Evolutionary conservation across 2,797 vertebrate genomes (phyloP), one percentile per base, ranked within the genome.

Genomic region (Lateolabrax maculatus): DNA sequence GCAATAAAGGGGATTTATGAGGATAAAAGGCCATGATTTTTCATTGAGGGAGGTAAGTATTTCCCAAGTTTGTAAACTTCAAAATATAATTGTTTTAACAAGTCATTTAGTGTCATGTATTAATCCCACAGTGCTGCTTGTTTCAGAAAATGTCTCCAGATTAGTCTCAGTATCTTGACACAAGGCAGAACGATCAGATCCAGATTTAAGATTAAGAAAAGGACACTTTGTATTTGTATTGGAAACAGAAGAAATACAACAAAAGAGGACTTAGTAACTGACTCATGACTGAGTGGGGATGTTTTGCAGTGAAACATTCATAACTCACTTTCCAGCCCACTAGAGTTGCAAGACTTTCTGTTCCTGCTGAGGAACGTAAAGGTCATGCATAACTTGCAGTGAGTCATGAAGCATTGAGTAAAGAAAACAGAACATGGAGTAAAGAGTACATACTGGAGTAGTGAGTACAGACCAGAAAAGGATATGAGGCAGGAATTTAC

Each of bases 371-470:
- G 57, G 57, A 80, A 63, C 23, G 61, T 74, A 77, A 87, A 89
- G 86, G 91, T 88, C 83, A 81, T 18, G 34, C 39, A 61, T 88
- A 83, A 79, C 83, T 83, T 48, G 64, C 69, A 34, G 83, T 72
- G 77, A 89, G 67, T 85, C 75, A 85, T 68, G 21, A 76, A 41
- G 72, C 41, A 37, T 3, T 39, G 64, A 69, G 44, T n/a, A 49
- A 29, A 73, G 52, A 73, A 64, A 46, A 68, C 15, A 71, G 49
- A 63, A 51, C 27, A 27, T 57, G 34, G 41, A 55, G 46, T 16
- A 29, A 65, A 71, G 16, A 15, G 23, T 19, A 44, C 39, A 63
- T 44, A 36, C 36, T 13, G 27, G n/a, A 55, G 25, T 61, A 3
- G 15, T 58, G 52, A 76, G 19, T 37, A 4, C 23, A 51, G 48